phyloP scores from a whole-genome alignment of 2,888 invertebrate species.

The Polydrusus pterygomalis region DNA sequence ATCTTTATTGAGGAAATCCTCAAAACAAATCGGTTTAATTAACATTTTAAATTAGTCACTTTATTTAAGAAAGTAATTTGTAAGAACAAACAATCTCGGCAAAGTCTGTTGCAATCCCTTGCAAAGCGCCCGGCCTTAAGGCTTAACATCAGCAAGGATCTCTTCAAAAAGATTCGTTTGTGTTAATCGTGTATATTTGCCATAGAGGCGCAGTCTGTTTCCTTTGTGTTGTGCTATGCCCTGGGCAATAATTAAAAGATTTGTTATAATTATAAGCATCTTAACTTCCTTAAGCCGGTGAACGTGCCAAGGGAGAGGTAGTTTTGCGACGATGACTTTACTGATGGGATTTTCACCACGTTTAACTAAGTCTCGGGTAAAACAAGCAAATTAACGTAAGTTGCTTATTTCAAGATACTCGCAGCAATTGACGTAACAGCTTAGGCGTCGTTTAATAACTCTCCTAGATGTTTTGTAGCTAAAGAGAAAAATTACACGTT shows the following conservation, averaged over 20 bases:
- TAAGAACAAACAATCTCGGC: conserved; percentile 49
- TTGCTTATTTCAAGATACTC: conserved; percentile 50
- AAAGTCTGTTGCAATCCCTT: conserved; percentile 49
- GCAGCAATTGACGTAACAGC: conserved; percentile 39
- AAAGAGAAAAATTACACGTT: background rate
- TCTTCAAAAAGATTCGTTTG: conserved; percentile 53
- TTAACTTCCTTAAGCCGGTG: conserved; percentile 53
- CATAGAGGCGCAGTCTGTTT: conserved; percentile 45
- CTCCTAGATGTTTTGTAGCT: conserved; percentile 19
- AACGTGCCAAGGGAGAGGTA: conserved; percentile 50
- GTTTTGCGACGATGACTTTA: conserved; percentile 50
- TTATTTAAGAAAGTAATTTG: conserved; percentile 50
- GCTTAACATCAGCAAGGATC: conserved; percentile 49
- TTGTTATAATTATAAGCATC: conserved; percentile 65
- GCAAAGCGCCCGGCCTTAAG: conserved; percentile 43
- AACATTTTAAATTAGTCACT: conserved; percentile 47
- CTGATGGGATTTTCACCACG: conserved; percentile 50
- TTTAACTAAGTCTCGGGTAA: conserved; percentile 48
- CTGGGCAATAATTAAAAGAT: conserved; percentile 66
- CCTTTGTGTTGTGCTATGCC: conserved; percentile 56
- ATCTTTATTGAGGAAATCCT: conserved; percentile 24
- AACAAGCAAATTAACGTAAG: conserved; percentile 51
- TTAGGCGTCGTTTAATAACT: conserved; percentile 39
- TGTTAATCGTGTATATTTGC: conserved; percentile 53
- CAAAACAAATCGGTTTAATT: conserved; percentile 51